A percentile compares a stretch with the other conserved stretches of the same genome.
Evolutionary conservation across 1,140 invertebrate genomes (phyloP).

Genomic region (Sesamia nonagrioides): DNA sequence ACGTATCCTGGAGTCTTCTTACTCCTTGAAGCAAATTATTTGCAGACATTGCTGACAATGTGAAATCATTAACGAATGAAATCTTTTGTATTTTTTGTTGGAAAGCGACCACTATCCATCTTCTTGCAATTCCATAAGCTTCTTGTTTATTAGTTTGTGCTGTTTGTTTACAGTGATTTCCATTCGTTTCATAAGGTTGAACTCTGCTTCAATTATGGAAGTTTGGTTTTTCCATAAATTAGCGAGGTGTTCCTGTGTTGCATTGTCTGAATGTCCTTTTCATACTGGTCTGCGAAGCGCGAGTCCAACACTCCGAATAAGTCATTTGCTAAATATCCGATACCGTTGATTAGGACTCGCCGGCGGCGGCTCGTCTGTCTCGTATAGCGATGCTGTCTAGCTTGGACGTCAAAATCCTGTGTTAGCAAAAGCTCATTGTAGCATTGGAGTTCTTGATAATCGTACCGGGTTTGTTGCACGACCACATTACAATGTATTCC

Average conservation of each 20-base stretch:
- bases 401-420: neutral
- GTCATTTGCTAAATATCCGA: neutral
- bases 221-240: neutral
- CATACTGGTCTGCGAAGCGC: neutral
- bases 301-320: conserved; percentile 6
- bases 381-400: neutral
- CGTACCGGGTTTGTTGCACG: neutral
- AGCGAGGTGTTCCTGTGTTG: neutral
- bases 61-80: neutral
- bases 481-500: neutral
- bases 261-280: neutral
- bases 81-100: neutral
- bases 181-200: neutral
- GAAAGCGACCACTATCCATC: neutral
- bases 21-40: neutral
- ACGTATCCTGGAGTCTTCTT: too few species aligned
- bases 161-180: conserved; percentile 2
- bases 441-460: neutral
- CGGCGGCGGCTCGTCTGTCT: neutral
- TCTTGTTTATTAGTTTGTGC: neutral
- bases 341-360: neutral
- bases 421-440: conserved; percentile 1
- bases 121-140: neutral
- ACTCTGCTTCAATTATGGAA: neutral
- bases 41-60: neutral